Conservation (phyloP, 1,140 invertebrate species). For the Venustaconcha ellipsiformis region DNA sequence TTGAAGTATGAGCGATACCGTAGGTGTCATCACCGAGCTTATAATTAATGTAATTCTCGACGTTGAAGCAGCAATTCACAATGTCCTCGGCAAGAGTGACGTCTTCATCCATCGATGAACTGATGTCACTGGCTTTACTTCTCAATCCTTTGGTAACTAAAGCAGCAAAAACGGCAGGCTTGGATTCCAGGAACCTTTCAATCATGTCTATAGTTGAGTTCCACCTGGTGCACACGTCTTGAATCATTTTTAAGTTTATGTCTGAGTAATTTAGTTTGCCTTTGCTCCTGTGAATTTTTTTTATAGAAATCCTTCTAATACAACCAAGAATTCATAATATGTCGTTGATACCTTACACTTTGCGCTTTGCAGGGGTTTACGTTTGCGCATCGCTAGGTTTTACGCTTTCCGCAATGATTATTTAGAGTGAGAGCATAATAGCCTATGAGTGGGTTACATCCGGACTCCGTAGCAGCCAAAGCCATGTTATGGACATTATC, state of each 20-base stretch:
- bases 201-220: conserved; percentile 14
- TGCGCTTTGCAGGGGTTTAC: conserved; percentile 12
- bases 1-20: conserved; percentile 2
- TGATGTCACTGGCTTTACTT: background rate
- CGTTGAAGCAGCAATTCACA: background rate
- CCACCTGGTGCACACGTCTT: conserved; percentile 19
- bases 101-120: background rate
- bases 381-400: conserved; percentile 15
- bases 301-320: conserved; percentile 11
- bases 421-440: conserved; percentile 23
- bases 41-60: background rate
- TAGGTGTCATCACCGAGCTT: conserved; percentile 3
- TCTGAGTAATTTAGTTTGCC: conserved; percentile 8
- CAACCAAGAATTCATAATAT: conserved; percentile 5
- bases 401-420: conserved; percentile 16
- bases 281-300: conserved; percentile 6
- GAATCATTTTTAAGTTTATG: conserved; percentile 8
- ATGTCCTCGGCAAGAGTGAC: conserved; percentile 4
- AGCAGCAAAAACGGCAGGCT: conserved; percentile 11
- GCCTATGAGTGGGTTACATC: too few species aligned
- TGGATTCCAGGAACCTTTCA: conserved; percentile 8
- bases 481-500: conserved; percentile 18
- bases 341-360: background rate
- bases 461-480: background rate
- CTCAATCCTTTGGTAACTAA: background rate